Base-by-base conservation (phyloP, 1,140 invertebrate genomes). In the Coenobita brevimanus region DNA sequence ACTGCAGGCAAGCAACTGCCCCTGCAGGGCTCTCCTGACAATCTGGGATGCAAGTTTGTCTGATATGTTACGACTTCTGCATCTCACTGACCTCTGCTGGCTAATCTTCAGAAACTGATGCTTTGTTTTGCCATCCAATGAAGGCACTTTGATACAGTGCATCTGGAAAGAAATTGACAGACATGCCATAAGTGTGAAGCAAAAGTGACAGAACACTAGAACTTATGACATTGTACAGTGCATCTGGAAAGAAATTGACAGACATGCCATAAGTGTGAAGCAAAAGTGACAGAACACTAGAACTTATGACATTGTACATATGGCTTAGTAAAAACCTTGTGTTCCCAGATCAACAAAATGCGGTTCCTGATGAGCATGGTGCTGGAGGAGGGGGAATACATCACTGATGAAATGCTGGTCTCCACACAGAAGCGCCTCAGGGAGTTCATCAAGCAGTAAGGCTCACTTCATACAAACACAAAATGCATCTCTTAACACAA, bases 341-440 rank as follows among this genome's bases (percentile, higher is more conserved):
- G n/a, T 64, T 33, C 41, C 30, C 67, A 71, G 67, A 33, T 71
- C 17, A 71, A 71, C 30, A 71, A 71, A 10, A 71, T 71, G 17
- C 33, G 67, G 3, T 71, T 71, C n/a, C 41, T 71, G 67, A 30
- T 71, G n/a, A 71, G 41, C 41, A 17, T 71, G 36, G 67, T 71
- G 67, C 30, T 71, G 67, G 67, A 71, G 21, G 67, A 71, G 24
- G 67, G 33, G 36, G 67, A 71, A 38, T 71, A 71, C 24, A 71
- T 71, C 15, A 10, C 67, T 38, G 67, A n/a, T 17, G 67, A 30
- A 17, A 71, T 38, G 10, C 24, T 71, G 24, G n/a, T 71, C 6
- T 71, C 67, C 36, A 71, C 67, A 30, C 67, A 71, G 24, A 71
- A 71, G 67, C 17, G 21, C 24, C 67, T 71, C 17, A 30, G 27